Evolutionary conservation across 2,113 vertebrate genomes (phyloP).

Genomic region (Porphyrio hochstetteri): DNA sequence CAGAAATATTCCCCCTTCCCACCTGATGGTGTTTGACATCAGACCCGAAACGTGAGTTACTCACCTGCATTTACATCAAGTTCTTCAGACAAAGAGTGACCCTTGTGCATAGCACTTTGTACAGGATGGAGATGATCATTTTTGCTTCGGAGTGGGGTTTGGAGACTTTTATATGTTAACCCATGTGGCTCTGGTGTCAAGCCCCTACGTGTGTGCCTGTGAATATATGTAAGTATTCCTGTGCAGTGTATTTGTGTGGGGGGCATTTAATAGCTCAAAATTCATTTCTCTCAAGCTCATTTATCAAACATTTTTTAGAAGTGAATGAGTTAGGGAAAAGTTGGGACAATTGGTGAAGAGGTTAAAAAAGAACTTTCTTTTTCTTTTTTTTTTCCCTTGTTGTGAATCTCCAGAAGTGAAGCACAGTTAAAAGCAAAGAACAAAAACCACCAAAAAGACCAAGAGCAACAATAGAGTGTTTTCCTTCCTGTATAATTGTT

Average conservation of each 20-base stretch:
- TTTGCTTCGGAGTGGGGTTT: background rate
- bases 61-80: background rate
- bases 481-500: conserved; percentile 60
- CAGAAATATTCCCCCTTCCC: background rate
- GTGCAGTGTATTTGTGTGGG: background rate
- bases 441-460: conserved; percentile 30
- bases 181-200: background rate
- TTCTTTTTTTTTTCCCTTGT: too few relatives aligned
- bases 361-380: background rate
- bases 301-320: background rate
- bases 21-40: rapidly evolving
- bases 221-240: background rate
- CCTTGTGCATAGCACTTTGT: background rate
- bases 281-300: background rate
- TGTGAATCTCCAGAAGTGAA: background rate
- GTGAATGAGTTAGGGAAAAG: background rate
- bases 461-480: conserved; percentile 40
- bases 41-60: rapidly evolving
- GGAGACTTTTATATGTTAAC: background rate
- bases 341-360: background rate
- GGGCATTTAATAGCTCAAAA: background rate
- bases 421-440: background rate
- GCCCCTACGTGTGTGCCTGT: background rate
- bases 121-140: background rate
- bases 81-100: background rate